Evolutionary conservation across 2,797 vertebrate species (phyloP).

Genomic region (Lithobates pipiens): DNA sequence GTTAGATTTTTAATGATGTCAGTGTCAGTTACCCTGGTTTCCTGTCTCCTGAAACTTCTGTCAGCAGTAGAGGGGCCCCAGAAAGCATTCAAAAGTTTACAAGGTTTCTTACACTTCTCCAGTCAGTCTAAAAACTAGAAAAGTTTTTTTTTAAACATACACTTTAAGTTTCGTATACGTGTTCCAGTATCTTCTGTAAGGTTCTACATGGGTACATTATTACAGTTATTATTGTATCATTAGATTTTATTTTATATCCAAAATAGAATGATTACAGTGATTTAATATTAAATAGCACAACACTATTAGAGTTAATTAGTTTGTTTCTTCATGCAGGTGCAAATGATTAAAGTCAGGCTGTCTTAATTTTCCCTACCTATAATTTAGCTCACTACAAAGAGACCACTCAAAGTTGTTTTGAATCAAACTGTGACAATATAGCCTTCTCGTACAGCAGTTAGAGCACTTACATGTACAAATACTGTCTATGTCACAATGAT

Average conservation of each 20-base stretch:
- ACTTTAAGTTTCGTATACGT: neutral
- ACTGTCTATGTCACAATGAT: constrained; percentile 9
- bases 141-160: too few relatives aligned
- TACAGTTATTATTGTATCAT: neutral
- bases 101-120: too few relatives aligned
- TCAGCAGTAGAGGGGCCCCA: too few relatives aligned
- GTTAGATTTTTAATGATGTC: too few relatives aligned
- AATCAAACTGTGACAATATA: constrained; percentile 33
- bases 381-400: neutral
- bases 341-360: constrained; percentile 26
- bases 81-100: too few relatives aligned
- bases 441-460: constrained; percentile 25
- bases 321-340: constrained; percentile 39
- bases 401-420: constrained; percentile 27
- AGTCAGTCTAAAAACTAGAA: too few relatives aligned
- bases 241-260: neutral
- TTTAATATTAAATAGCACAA: neutral
- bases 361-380: constrained; percentile 28
- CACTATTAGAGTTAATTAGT: constrained; percentile 23
- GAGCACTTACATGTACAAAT: constrained; percentile 23
- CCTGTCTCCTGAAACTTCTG: too few relatives aligned
- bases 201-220: too few relatives aligned
- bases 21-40: too few relatives aligned
- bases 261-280: neutral
- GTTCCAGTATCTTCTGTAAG: neutral